Base-by-base conservation (phyloP, 2,888 invertebrate genomes). In the Melanostoma mellinum region DNA sequence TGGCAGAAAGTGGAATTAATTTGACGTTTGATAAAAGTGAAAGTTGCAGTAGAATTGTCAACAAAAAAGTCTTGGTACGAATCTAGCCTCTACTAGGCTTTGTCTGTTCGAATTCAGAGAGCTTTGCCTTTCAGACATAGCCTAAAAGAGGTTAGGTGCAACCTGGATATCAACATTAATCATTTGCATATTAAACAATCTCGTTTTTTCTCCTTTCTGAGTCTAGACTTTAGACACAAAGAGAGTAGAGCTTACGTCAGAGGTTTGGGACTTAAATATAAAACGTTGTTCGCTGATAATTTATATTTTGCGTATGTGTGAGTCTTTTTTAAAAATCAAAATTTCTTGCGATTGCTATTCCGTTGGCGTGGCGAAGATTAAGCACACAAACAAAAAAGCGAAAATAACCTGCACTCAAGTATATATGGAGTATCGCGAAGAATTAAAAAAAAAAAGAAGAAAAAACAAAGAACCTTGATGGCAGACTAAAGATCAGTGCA, bases 51-150 rank as follows among this genome's bases (percentile, higher is more conserved):
- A 68, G 50, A 60, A 38, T 55, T 6, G 32, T 72, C 33, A 73
- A 56, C 65, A 46, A 52, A 44, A 35, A 40, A 86, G 77, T 88
- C 88, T 87, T 88, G 88, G 87, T 77, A 86, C 87, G 88, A 91
- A 92, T 92, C 91, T 93, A 93, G 93, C 93, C 93, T 93, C 93
- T 93, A 92, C 93, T 93, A 93, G 93, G 93, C 93, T 93, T 93
- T 93, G 93, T 93, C 93, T 93, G 92, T 93, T 88, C 86, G 65
- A 85, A 68, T 60, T 67, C 10, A 53, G 65, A 84, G 73, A 82
- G 73, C 81, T 85, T 82, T 85, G 82, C 86, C 86, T 86, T 87
- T 89, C 90, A 92, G 93, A 93, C 93, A 93, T 93, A 93, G 93
- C 93, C 93, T 93, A 92, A 92, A 91, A 93, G 93, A 93, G 93